Evolutionary conservation across 2,888 invertebrate species (phyloP), one percentile per base, ranked within the genome.

Genomic region (Pocota personata): DNA sequence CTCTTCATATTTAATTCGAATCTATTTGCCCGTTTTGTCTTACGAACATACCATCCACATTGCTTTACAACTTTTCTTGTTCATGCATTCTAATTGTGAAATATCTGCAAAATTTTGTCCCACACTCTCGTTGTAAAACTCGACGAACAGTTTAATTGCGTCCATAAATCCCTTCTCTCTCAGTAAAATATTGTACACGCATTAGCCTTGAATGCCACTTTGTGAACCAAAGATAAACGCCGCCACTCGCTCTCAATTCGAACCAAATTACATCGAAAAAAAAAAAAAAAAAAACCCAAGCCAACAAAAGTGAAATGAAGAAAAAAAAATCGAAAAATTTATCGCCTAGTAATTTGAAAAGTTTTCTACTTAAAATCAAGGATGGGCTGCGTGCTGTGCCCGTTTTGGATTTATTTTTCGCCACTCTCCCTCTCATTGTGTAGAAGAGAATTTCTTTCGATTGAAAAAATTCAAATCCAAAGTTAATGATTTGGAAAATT

Each of bases 401-500:
- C 35, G n/a, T 21, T 69, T 57, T 32, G 35, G 16, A 46, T 27
- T 69, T 64, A 35, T 16, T 21, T 52, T 64, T 19, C 4, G 3
- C 32, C 30, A 27, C 10, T 43, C 40, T 19, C 30, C 8, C 43
- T 21, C 40, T 30, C 40, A 5, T 5, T 27, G 35, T 43, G 21
- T 30, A 30, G n/a, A n/a, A 48, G 48, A 48, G 37, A 62, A 73
- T 76, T 82, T 32, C 67, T 72, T 67, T 77, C 72, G 77, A 77
- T 77, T 86, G 82, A 69, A 86, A 86, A 88, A 89, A 89, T 88
- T 88, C 88, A 88, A 89, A 89, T 89, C 89, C 88, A 89, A 89
- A 89, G 64, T 89, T 88, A 89, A 89, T 89, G 89, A 89, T 87
- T 88, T 88, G 89, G 89, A 89, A 89, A 89, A 89, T 89, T 89